These are phyloP conservation scores for Sylvicola cinctus DNA, from an alignment of 2,888 invertebrate species.

Conservation along the genomic window DNA sequence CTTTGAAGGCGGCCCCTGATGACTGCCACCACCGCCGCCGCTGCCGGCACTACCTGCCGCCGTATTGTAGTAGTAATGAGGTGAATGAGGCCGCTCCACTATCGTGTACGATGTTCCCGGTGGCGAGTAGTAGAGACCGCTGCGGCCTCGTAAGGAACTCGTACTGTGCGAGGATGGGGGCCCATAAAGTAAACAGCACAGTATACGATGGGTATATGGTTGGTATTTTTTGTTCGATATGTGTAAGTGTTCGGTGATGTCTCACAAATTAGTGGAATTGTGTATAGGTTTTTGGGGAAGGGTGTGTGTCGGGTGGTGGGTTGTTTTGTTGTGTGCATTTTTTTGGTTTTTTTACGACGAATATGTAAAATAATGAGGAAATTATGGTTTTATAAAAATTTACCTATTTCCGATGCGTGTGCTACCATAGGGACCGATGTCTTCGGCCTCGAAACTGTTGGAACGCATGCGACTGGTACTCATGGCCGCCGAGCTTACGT, in stretches of 20 bases:
- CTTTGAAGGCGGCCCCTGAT: not conserved
- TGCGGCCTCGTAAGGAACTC: constrained; percentile 32
- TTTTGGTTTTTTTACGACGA: constrained; percentile 27
- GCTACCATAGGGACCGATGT: constrained; percentile 19
- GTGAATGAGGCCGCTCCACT: constrained; percentile 55
- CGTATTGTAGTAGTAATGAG: constrained; percentile 33
- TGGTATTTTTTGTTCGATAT: no score
- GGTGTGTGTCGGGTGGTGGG: constrained; percentile 28
- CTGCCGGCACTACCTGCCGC: constrained; percentile 17
- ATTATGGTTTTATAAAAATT: not conserved
- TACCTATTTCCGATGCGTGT: constrained; percentile 19
- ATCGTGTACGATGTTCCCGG: constrained; percentile 79
- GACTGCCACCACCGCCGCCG: constrained; percentile 5
- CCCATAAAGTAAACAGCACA: no score
- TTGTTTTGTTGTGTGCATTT: constrained; percentile 13
- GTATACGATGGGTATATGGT: no score
- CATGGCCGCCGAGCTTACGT: constrained; percentile 14
- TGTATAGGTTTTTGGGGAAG: not conserved
- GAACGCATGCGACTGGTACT: constrained; percentile 13
- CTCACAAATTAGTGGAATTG: not conserved
- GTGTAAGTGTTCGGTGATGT: not conserved
- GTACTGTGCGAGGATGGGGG: constrained; percentile 17
- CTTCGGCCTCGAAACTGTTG: constrained; percentile 27
- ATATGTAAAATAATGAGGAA: no score
- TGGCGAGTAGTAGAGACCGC: constrained; percentile 66